These are phyloP conservation scores for Alca torda DNA, from an alignment of 2,797 vertebrate species.

Conservation along the genomic window DNA sequence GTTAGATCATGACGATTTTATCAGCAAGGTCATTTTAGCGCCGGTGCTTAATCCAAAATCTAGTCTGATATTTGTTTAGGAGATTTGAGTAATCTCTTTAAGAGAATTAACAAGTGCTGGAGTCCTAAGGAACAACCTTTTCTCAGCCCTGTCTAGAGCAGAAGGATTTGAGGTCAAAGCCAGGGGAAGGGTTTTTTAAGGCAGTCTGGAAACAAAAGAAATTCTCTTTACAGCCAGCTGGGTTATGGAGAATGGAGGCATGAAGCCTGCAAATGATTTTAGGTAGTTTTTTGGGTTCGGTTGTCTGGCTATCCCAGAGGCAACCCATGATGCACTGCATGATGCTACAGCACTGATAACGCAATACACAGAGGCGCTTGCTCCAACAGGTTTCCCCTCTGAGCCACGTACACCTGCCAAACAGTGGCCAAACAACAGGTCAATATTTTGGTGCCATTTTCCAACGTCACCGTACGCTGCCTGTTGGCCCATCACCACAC, in stretches of 20 bases:
- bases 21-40: constrained; percentile 48
- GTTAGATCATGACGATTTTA: constrained; percentile 1
- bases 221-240: background rate
- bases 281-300: background rate
- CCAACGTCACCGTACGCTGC: background rate
- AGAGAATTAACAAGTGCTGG: constrained; percentile 45
- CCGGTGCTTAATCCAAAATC: constrained; percentile 20
- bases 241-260: background rate
- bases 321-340: background rate
- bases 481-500: background rate
- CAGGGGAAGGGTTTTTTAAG: background rate
- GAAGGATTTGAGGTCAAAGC: constrained; percentile 25
- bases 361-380: background rate
- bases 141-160: background rate
- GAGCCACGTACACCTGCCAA: background rate
- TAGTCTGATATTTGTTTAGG: constrained; percentile 50
- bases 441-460: background rate
- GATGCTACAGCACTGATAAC: background rate
- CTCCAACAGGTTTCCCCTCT: background rate
- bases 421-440: background rate
- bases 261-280: background rate
- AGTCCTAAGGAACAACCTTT: constrained; percentile 10
- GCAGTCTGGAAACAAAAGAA: background rate
- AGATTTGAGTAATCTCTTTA: constrained; percentile 66
- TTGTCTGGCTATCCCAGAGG: background rate